phyloP scores from a whole-genome alignment of 37 sponge, comb jelly and placozoan species.

The Petrosia ficiformis region DNA sequence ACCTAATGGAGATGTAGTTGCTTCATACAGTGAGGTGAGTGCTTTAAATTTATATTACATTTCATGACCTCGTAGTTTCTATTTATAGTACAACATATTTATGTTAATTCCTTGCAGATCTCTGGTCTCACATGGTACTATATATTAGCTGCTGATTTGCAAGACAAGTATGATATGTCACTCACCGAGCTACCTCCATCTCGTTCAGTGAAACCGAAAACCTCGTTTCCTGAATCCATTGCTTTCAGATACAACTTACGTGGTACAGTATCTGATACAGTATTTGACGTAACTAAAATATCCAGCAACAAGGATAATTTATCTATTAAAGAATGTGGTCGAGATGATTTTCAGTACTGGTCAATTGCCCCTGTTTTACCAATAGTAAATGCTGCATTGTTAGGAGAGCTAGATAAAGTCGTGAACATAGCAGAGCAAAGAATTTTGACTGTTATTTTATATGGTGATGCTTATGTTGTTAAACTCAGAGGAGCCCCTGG shows the following conservation, averaged over 20 bases:
- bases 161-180: slow-evolving; percentile 17
- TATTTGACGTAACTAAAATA: slow-evolving; percentile 6
- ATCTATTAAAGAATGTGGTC: slow-evolving; percentile 21
- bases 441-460: slow-evolving; percentile 6
- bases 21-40: slow-evolving; percentile 57
- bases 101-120: slow-evolving; percentile 9
- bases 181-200: slow-evolving; percentile 52
- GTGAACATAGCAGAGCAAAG: slow-evolving; percentile 55
- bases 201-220: slow-evolving; percentile 7
- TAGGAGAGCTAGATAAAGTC: slow-evolving; percentile 71
- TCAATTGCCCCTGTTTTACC: slow-evolving; percentile 37
- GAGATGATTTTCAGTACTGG: slow-evolving; percentile 57
- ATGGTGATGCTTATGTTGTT: slow-evolving; percentile 5
- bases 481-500: slow-evolving; percentile 44
- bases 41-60: too few species aligned
- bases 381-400: slow-evolving; percentile 34
- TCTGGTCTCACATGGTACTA: slow-evolving; percentile 51
- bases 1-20: slow-evolving; percentile 56
- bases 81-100: too few species aligned
- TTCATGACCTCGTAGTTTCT: too few species aligned
- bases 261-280: slow-evolving; percentile 26
- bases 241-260: slow-evolving; percentile 15
- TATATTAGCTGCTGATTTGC: slow-evolving; percentile 59
- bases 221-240: slow-evolving; percentile 18
- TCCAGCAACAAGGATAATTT: not conserved